Percentiles rank a stretch among this genome's conserved stretches.
These are phyloP conservation scores for Neoniphon sammara DNA, from an alignment of 2,797 vertebrate species.

Conservation along the genomic window DNA sequence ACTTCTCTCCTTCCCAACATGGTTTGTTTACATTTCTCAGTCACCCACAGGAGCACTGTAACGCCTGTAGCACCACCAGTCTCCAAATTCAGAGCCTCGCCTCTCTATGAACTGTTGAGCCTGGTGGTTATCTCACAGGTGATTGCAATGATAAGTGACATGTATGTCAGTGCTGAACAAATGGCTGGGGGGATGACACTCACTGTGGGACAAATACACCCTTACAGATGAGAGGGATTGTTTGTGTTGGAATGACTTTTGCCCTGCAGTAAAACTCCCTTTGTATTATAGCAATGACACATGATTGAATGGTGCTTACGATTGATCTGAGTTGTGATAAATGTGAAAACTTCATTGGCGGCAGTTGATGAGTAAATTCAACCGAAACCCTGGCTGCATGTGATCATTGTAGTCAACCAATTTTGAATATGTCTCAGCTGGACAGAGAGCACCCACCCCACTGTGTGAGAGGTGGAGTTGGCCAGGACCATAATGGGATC, in stretches of 20 bases:
- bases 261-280: background rate
- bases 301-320: constrained; percentile 30
- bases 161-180: constrained; percentile 50
- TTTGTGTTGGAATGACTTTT: constrained; percentile 57
- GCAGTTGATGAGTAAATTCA: constrained; percentile 42
- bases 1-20: constrained; percentile 71
- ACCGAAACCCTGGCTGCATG: constrained; percentile 13
- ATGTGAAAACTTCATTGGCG: constrained; percentile 29
- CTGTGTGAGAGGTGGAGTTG: constrained; percentile 25
- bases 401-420: constrained; percentile 31
- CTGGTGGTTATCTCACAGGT: constrained; percentile 75
- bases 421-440: constrained; percentile 27
- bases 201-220: constrained; percentile 32
- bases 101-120: constrained; percentile 64
- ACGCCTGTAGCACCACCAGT: constrained; percentile 67
- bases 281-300: constrained; percentile 12
- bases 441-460: constrained; percentile 8
- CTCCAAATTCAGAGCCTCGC: constrained; percentile 72
- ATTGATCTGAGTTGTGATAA: background rate
- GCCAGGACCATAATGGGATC: constrained; percentile 48
- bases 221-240: constrained; percentile 54
- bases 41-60: constrained; percentile 78
- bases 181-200: constrained; percentile 68
- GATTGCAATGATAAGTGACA: constrained; percentile 75
- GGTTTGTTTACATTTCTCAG: constrained; percentile 82